A percentile compares a stretch with the other conserved stretches of the same genome.
Evolutionary conservation across 2,113 vertebrate species (phyloP).

Genomic region (Tetrao urogallus): DNA sequence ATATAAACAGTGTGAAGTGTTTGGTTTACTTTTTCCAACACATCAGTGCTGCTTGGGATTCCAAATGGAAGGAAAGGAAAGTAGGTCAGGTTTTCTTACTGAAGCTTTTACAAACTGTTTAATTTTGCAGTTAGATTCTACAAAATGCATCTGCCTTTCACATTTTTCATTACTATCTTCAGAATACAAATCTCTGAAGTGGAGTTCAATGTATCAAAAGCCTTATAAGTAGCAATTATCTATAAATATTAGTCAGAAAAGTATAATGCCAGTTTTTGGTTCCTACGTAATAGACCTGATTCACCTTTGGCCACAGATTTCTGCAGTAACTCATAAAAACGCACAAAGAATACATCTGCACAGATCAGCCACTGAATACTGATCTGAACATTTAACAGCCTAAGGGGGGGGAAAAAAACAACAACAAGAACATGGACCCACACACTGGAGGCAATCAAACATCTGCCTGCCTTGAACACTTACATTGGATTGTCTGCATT

Average conservation of each 20-base stretch:
- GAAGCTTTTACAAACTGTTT: neutral
- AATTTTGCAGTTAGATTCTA: neutral
- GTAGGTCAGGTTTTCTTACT: neutral
- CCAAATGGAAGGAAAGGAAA: neutral
- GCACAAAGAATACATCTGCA: slow-evolving; percentile 10
- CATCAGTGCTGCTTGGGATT: neutral
- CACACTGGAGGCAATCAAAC: neutral
- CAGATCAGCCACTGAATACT: neutral
- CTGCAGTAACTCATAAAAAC: slow-evolving; percentile 12
- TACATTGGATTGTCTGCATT: neutral
- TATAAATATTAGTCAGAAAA: slow-evolving; percentile 8
- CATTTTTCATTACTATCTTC: neutral
- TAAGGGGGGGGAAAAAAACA: neutral
- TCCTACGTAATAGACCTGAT: neutral
- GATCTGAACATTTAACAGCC: slow-evolving; percentile 14
- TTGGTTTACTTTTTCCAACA: slow-evolving; percentile 4
- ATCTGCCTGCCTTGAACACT: neutral
- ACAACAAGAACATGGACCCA: neutral
- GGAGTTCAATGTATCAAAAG: neutral
- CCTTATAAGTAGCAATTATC: neutral
- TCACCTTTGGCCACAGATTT: slow-evolving; percentile 26
- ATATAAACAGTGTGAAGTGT: neutral
- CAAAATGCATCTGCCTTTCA: neutral
- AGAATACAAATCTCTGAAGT: neutral
- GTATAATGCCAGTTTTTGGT: neutral